phyloP scores from a whole-genome alignment of 1,140 invertebrate genomes.

The Diorhabda carinulata region DNA sequence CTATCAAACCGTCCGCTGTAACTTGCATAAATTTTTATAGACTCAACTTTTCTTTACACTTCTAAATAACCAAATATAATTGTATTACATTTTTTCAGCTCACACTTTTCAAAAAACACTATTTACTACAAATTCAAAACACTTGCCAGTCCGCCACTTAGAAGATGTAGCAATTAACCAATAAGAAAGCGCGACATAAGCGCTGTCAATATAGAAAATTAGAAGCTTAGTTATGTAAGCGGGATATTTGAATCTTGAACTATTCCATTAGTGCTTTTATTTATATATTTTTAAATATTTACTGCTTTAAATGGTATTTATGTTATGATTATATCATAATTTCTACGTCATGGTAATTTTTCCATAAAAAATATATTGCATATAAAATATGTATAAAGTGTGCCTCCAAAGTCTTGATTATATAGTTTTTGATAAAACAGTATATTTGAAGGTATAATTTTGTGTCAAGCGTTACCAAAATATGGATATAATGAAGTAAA shows the following conservation, averaged over 20 bases:
- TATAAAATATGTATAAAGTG: too few species aligned
- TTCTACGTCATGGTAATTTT: too few species aligned
- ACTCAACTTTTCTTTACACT: not conserved
- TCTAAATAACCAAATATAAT: not conserved
- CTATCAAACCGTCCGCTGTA: constrained; percentile 24
- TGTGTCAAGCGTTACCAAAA: too few species aligned
- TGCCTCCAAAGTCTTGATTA: too few species aligned
- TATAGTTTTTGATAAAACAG: too few species aligned
- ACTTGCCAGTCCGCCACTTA: constrained; percentile 36
- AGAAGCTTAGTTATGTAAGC: constrained; percentile 32
- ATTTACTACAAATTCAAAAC: constrained; percentile 38
- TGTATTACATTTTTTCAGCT: constrained; percentile 11
- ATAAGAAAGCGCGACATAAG: constrained; percentile 26
- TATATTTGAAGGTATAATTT: too few species aligned
- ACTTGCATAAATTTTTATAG: not conserved
- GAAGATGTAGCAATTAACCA: constrained; percentile 33
- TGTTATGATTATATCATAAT: too few species aligned
- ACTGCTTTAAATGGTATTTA: too few species aligned
- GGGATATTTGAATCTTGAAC: constrained; percentile 12
- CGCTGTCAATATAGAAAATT: constrained; percentile 20
- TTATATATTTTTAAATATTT: too few species aligned
- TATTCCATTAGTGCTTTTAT: too few species aligned
- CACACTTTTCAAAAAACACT: constrained; percentile 15
- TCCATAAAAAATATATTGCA: too few species aligned
- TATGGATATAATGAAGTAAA: too few species aligned